phyloP scores from a whole-genome alignment of 2,113 vertebrate genomes.

The Cyanoliseus patagonus region DNA sequence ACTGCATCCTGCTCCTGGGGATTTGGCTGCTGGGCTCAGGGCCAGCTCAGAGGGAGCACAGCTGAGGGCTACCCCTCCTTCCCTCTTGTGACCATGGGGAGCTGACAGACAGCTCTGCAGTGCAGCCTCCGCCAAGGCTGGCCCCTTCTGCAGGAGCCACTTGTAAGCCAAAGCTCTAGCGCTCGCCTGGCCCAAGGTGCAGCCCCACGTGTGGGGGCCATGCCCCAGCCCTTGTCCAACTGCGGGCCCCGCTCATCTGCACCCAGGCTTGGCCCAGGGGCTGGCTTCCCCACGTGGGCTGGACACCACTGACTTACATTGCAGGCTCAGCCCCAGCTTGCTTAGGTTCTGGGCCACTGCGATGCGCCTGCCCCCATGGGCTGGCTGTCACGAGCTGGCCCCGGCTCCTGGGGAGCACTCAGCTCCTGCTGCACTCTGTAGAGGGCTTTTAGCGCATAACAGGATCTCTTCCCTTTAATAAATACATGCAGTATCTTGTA shows the following conservation, averaged over 20 bases:
- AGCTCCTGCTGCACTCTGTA: fast-evolving
- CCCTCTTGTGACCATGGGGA: background rate
- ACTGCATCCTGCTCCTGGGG: background rate
- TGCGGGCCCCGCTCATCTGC: background rate
- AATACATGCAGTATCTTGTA: background rate
- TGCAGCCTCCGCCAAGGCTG: background rate
- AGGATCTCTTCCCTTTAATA: background rate
- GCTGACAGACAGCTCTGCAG: background rate
- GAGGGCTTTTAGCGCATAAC: background rate
- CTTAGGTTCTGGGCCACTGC: background rate
- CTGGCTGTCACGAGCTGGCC: background rate
- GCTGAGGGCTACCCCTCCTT: background rate
- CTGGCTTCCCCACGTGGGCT: background rate
- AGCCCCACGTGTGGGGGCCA: background rate
- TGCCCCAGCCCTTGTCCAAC: fast-evolving
- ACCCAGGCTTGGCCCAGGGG: fast-evolving
- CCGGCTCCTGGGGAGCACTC: background rate
- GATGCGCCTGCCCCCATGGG: background rate
- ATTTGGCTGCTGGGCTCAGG: background rate
- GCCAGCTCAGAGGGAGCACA: background rate
- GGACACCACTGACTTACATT: fast-evolving
- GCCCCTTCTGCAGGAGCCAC: background rate
- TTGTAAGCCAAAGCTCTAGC: background rate
- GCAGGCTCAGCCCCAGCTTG: background rate
- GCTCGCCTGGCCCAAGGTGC: background rate